phyloP scores from a whole-genome alignment of 2,888 invertebrate species.

The Caenorhabditis sp. region DNA sequence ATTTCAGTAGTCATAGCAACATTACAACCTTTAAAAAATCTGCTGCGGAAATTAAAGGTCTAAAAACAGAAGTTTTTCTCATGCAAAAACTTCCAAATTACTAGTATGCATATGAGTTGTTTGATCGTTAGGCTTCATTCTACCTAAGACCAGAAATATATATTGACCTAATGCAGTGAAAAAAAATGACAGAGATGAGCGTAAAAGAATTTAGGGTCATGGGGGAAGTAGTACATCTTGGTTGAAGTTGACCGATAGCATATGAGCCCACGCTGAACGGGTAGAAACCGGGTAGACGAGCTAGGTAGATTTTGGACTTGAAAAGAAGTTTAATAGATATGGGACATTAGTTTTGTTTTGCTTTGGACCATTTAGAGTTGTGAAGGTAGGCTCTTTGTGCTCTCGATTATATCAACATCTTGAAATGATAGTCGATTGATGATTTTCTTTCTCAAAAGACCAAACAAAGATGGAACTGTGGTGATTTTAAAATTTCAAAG shows the following conservation, averaged over 20 bases:
- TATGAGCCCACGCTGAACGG: slow-evolving; percentile 39
- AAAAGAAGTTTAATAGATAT: not conserved
- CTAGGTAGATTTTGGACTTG: slow-evolving; percentile 8
- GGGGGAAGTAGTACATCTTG: slow-evolving; percentile 32
- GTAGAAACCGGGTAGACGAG: slow-evolving; percentile 32
- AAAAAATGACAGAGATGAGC: slow-evolving; percentile 35
- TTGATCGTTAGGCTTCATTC: no score
- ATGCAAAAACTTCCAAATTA: no score
- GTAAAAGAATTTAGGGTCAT: slow-evolving; percentile 29
- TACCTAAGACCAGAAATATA: no score
- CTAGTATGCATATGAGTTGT: no score
- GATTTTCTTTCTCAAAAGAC: slow-evolving; percentile 19
- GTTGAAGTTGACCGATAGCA: slow-evolving; percentile 40
- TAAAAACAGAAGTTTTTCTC: no score
- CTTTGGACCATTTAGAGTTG: slow-evolving; percentile 14
- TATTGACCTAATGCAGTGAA: slow-evolving; percentile 36
- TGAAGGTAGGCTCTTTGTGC: slow-evolving; percentile 20
- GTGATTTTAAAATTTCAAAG: slow-evolving; percentile 43
- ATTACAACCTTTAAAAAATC: no score
- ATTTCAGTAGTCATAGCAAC: no score
- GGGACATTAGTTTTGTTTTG: no score
- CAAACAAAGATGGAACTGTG: slow-evolving; percentile 33
- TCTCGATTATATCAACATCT: slow-evolving; percentile 15
- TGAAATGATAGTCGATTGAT: slow-evolving; percentile 3
- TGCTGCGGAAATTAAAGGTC: no score